Percentiles rank a stretch among this genome's conserved stretches.
phyloP scores from a whole-genome alignment of 2,113 vertebrate genomes.

The Enhydra lutris region DNA sequence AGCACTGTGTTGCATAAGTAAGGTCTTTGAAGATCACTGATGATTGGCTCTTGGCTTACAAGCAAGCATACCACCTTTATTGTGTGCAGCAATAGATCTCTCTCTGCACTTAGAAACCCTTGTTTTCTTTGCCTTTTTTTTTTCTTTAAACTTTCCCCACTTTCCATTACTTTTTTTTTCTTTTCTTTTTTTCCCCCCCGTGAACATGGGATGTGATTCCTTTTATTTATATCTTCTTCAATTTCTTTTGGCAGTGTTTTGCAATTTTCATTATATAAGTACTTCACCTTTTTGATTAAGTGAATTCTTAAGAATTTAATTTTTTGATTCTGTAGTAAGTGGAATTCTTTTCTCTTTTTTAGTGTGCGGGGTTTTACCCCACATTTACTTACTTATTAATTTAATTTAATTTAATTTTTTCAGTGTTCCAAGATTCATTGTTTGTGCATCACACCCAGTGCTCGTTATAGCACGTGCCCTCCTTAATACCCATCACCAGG shows the following conservation, averaged over 20 bases:
- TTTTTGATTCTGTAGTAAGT: too few species aligned
- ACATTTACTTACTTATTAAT: too few species aligned
- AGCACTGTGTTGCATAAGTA: background rate
- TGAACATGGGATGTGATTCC: background rate
- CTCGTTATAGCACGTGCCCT: too few species aligned
- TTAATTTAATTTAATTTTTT: too few species aligned
- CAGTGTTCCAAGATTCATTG: too few species aligned
- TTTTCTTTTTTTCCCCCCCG: too few species aligned
- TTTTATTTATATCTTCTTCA: background rate
- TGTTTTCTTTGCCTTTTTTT: background rate
- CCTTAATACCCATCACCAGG: too few species aligned
- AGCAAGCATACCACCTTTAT: background rate
- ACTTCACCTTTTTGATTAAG: background rate
- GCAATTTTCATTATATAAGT: background rate
- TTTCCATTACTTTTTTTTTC: background rate
- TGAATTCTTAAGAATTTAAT: background rate
- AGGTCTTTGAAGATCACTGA: background rate
- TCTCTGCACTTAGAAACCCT: slow-evolving; percentile 5
- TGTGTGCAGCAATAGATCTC: background rate
- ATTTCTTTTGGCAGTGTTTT: background rate
- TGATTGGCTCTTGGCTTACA: background rate
- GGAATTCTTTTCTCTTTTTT: too few species aligned
- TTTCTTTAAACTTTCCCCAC: background rate
- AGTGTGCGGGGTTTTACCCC: too few species aligned
- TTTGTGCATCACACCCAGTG: too few species aligned